A percentile compares a stretch with the other conserved stretches of the same genome.
phyloP scores from a whole-genome alignment of 2,888 invertebrate genomes.

The Phania funesta region DNA sequence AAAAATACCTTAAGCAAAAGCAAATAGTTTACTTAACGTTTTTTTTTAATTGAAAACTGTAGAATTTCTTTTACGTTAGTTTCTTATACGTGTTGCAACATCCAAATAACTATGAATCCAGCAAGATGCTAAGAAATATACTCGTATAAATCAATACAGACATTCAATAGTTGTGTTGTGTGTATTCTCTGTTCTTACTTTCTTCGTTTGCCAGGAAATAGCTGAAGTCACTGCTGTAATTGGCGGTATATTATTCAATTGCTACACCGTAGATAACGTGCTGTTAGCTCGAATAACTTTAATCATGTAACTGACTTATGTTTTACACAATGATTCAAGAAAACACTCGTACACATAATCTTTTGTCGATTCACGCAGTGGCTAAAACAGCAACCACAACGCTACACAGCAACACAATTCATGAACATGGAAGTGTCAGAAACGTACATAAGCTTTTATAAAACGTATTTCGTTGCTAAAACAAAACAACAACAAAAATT shows the following conservation, averaged over 20 bases:
- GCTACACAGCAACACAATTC: neutral
- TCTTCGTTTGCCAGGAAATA: constrained; percentile 8
- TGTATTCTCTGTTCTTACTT: neutral
- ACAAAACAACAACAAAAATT: too few relatives aligned
- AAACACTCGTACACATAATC: constrained; percentile 14
- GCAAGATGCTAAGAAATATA: too few relatives aligned
- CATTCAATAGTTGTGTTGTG: neutral
- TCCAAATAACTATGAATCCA: neutral
- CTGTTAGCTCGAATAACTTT: constrained; percentile 38
- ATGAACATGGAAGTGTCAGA: constrained; percentile 10
- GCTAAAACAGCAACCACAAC: neutral
- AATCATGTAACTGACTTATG: constrained; percentile 55
- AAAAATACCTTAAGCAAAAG: neutral
- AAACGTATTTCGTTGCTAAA: too few relatives aligned
- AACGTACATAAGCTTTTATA: too few relatives aligned
- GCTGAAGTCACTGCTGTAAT: constrained; percentile 9
- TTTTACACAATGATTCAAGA: constrained; percentile 44
- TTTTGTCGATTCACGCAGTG: constrained; percentile 19
- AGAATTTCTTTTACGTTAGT: neutral
- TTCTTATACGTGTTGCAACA: constrained; percentile 9
- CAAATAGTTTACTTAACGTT: constrained; percentile 39
- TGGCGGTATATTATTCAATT: constrained; percentile 31
- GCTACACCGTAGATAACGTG: constrained; percentile 47
- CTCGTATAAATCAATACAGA: too few relatives aligned
- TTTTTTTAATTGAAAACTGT: constrained; percentile 62